Evolutionary conservation across 2,888 invertebrate genomes (phyloP), one percentile per base, ranked within the genome.

Genomic region (Aethes cnicana): DNA sequence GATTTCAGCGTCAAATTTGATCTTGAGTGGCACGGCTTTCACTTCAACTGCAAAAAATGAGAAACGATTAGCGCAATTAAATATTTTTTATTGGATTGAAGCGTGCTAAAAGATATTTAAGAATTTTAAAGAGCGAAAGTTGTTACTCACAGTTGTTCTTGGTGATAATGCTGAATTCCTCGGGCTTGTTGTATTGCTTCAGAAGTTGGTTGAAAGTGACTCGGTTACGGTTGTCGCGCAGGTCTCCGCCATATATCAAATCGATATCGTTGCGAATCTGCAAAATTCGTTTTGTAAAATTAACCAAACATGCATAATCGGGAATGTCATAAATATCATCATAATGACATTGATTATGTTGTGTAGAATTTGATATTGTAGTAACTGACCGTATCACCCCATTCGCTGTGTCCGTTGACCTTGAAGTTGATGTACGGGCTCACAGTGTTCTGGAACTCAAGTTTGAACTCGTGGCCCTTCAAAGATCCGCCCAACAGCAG

Each of bases 401-500:
- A 74, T 56, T 90, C 84, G 52, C 85, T 77, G 47, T 92, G 91
- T 62, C 92, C 93, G 25, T 91, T 88, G 2, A 93, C 18, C 47
- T 89, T 91, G 72, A 94, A 92, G 61, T 93, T 93, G 30, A 91
- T 68, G 33, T 84, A 82, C 0, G 92, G 93, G 62, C 93, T 92
- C 39, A 92, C 76, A 1, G 90, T 90, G 57, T 94, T 93, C 54
- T 88, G 77, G 54, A 93, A 86, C 54, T 91, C 87, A 0, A 92
- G 53, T 23, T 82, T 88, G 9, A 90, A 69, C 21, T 90, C 82
- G 1, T 74, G 64, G 1, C 80, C 76, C n/a, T 81, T 84, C 1
- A 82, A 47, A n/a, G 82, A 80, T 1, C 84, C 85, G 33, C 90
- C 85, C 7, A 91, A 67, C 26, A 91, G 81, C 4, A 92, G 41